phyloP scores from a whole-genome alignment of 2,888 invertebrate genomes.

The Parthenolecanium corni region DNA sequence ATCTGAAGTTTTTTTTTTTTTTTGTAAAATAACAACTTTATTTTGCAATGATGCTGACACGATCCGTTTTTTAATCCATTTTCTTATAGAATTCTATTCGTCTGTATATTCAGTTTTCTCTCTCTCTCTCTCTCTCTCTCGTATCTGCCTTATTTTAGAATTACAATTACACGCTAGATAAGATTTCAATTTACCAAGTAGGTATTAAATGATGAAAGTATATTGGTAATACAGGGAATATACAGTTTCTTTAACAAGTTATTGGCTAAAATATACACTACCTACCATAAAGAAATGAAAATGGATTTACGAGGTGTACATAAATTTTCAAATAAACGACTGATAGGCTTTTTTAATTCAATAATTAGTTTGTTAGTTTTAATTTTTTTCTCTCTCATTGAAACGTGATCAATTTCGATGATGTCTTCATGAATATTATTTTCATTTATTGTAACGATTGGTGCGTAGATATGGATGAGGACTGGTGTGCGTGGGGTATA shows the following conservation, averaged over 20 bases:
- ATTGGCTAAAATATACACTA: background rate
- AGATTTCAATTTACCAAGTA: no score
- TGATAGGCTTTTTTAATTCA: slow-evolving; percentile 21
- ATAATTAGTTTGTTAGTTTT: slow-evolving; percentile 18
- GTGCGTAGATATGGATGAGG: background rate
- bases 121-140: no score
- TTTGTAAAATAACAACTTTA: no score
- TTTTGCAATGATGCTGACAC: no score
- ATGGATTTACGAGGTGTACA: slow-evolving; percentile 8
- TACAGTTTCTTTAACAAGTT: background rate
- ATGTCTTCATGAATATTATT: slow-evolving; percentile 19
- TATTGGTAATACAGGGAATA: background rate
- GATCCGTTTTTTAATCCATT: no score
- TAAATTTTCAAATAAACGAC: slow-evolving; percentile 14
- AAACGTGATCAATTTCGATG: background rate
- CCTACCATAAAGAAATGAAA: slow-evolving; percentile 10
- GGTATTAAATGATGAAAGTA: no score
- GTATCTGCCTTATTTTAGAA: no score
- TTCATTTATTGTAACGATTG: slow-evolving; percentile 11
- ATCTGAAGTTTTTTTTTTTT: no score
- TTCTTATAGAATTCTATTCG: no score
- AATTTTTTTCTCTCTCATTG: background rate
- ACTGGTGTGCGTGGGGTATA: background rate
- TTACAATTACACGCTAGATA: no score
- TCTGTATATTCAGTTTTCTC: no score